Base-by-base conservation (phyloP, 2,797 vertebrate species). In the Acanthurus tractus region DNA sequence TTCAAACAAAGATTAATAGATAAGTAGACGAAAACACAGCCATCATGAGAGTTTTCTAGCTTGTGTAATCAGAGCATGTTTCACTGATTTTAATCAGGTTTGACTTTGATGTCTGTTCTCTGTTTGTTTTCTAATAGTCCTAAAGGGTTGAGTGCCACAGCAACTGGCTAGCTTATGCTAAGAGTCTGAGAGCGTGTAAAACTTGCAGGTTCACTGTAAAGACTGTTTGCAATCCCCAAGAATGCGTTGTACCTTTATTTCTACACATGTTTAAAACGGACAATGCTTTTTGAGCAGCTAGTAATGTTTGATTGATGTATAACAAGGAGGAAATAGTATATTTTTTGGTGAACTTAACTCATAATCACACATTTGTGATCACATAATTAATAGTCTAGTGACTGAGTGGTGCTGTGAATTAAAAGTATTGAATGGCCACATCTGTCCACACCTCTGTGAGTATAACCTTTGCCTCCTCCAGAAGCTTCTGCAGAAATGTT, bases 381-480 rank as follows among this genome's bases (percentile, higher is more conserved):
- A 58, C 14, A 10, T 1, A 13, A 65, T 1, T 22, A 38, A 34
- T 45, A 14, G 0, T 38, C 62, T 4, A 34, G 34, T 42, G 14
- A 34, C 7, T 22, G 46, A 53, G 38, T 34, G 29, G 29, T 34
- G 7, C 34, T 57, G 34, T 3, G 2, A 42, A 7, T 52, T 20
- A 23, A 17, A 25, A 22, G 6, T 45, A 63, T 34, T 34, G 74
- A 79, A 77, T 49, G 61, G 0, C 40, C 62, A 56, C 67, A 53
- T 64, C 1, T 49, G 7, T 63, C 50, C 57, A 49, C 56, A 67
- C 34, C 49, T 59, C 18, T 34, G 70, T 22, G 54, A 45, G 36
- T 12, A 4, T 34, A 42, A 73, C 57, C 68, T 45, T 22, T 34
- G 63, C 56, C 67, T 58, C 50, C 4, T 50, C 49, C 10, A 5